Evolutionary conservation across 2,888 invertebrate genomes (phyloP).

Genomic region (Dicyrtomina minuta): DNA sequence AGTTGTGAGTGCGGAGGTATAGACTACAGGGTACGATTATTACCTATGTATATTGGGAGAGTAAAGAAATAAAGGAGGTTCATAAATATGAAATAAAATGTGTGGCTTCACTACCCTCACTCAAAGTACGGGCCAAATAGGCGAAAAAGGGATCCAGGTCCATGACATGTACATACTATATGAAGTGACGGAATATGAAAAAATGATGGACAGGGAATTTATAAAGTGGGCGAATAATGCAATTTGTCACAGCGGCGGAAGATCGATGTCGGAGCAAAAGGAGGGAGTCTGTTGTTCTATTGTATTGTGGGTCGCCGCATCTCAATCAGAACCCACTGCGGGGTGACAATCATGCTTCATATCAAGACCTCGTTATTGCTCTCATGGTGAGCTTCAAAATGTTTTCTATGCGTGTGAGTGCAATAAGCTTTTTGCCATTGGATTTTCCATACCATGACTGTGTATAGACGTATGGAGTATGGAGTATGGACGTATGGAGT

Average conservation of each 20-base stretch:
- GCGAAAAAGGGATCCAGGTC: too few species aligned
- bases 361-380: conserved; percentile 42
- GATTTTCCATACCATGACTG: background rate
- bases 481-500: background rate
- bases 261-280: conserved; percentile 28
- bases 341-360: conserved; percentile 42
- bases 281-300: conserved; percentile 32
- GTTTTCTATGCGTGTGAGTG: background rate
- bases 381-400: conserved; percentile 34
- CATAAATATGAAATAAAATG: too few species aligned
- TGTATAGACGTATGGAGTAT: background rate
- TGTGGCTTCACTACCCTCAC: too few species aligned
- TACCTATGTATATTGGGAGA: too few species aligned
- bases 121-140: too few species aligned
- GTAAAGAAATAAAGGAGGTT: too few species aligned
- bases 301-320: conserved; percentile 40
- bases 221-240: conserved; percentile 41
- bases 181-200: background rate
- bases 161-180: too few species aligned
- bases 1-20: too few species aligned
- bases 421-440: background rate
- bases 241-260: conserved; percentile 41
- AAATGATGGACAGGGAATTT: conserved; percentile 20
- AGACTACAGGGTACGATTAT: too few species aligned
- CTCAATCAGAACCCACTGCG: conserved; percentile 36